Evolutionary conservation across 1,140 invertebrate species (phyloP).

Genomic region (Drusus annulatus): DNA sequence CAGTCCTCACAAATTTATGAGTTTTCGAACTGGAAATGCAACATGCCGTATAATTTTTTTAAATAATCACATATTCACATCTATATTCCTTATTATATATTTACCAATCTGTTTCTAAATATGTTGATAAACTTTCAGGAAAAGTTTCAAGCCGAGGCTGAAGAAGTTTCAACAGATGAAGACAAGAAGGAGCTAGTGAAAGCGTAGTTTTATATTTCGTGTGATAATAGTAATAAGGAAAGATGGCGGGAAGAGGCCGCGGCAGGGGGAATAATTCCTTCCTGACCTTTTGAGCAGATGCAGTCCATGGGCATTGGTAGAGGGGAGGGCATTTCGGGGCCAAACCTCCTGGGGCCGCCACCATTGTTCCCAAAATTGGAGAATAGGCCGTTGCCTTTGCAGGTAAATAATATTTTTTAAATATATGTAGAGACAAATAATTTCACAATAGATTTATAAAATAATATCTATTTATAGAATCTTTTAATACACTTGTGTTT

Average conservation of each 20-base stretch:
- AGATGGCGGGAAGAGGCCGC: conserved; percentile 68
- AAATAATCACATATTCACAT: too few relatives aligned
- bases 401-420: conserved; percentile 26
- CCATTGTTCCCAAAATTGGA: conserved; percentile 70
- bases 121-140: conserved; percentile 44
- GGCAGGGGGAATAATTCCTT: conserved; percentile 65
- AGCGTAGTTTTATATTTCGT: conserved; percentile 38
- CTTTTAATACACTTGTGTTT: too few relatives aligned
- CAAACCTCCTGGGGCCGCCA: conserved; percentile 65
- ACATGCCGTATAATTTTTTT: too few relatives aligned
- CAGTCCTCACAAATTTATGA: too few relatives aligned
- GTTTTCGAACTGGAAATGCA: too few relatives aligned
- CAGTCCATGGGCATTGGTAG: conserved; percentile 67
- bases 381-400: conserved; percentile 65
- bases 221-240: conserved; percentile 27
- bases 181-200: conserved; percentile 54
- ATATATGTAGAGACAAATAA: too few relatives aligned
- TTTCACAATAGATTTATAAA: too few relatives aligned
- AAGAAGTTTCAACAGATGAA: conserved; percentile 56
- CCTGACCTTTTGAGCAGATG: conserved; percentile 68
- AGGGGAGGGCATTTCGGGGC: conserved; percentile 63
- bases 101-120: neutral
- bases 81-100: neutral
- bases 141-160: conserved; percentile 56
- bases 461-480: too few relatives aligned